Base-by-base conservation (phyloP, 2,888 invertebrate species). In the Margaritifera margaritifera region DNA sequence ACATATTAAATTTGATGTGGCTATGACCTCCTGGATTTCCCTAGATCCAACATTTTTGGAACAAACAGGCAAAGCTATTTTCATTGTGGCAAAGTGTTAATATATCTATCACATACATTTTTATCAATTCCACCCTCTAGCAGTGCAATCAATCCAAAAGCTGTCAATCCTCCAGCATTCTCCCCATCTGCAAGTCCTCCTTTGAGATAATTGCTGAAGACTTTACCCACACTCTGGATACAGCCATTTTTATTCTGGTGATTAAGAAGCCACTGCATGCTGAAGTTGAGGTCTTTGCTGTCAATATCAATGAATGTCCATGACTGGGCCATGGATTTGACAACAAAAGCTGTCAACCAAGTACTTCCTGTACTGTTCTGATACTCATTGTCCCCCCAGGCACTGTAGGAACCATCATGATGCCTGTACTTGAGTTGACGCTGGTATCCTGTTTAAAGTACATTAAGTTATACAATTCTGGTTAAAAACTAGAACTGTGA, bases 341-440 rank as follows among this genome's bases (percentile, higher is more conserved):
- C 91, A 6, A 94, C 93, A 86, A 95, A 95, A 0, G 95, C 94
- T 0, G 95, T 95, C 42, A 95, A 91, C 89, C 89, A 89, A 5
- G 81, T 80, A 68, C 88, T 89, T 53, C 89, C 89, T 8, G 72
- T 65, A 8, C 72, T 70, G 11, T 71, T 72, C 3, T 64, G 70
- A n/a, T 67, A 71, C 3, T 77, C 76, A 3, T 66, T 75, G 15
- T 80, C 78, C n/a, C 89, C 89, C 72, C 86, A 89, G 4, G 88
- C 88, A 69, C 89, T 89, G 78, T 84, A 89, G 0, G 89, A 89
- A 6, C 86, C 84, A 75, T 89, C 89, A 6, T 61, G 64, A 66
- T 87, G 94, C 64, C 94, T 93, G 90, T 95, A 99, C 1, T 94
- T 95, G 87, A 98, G 92, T 85, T 99, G 94, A 67, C 96, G 93